Evolutionary conservation across 2,797 vertebrate genomes (phyloP).

Genomic region (Margarornis squamiger): DNA sequence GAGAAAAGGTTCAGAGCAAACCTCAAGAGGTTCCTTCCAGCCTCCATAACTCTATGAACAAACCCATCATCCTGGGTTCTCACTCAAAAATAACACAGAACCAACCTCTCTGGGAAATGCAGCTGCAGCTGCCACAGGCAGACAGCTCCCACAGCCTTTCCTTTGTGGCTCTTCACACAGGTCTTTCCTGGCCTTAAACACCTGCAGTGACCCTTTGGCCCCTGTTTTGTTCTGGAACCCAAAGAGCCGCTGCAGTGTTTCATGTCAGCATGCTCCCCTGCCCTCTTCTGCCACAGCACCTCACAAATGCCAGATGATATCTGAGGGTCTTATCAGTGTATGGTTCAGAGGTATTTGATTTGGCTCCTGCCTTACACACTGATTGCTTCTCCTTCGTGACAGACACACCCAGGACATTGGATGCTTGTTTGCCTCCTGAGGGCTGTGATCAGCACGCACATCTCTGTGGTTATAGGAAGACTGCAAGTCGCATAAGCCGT

Average conservation of each 20-base stretch:
- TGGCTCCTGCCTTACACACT: background rate
- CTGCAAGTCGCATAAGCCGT: background rate
- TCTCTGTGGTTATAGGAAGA: background rate
- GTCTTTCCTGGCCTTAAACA: background rate
- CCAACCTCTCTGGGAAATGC: background rate
- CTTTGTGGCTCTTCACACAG: background rate
- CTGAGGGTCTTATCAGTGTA: background rate
- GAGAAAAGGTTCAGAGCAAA: background rate
- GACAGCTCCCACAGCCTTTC: background rate
- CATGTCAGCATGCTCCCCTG: accelerated
- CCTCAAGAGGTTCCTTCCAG: background rate
- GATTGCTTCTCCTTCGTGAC: background rate
- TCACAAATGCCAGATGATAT: background rate
- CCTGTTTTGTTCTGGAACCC: accelerated
- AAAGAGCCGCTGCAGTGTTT: background rate
- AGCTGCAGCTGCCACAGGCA: background rate
- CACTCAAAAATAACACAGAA: background rate
- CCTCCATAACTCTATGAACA: background rate
- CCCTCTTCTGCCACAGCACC: background rate
- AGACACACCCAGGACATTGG: background rate
- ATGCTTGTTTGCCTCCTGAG: background rate
- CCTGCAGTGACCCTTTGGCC: background rate
- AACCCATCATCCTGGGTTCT: background rate
- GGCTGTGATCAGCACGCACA: background rate
- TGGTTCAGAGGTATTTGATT: background rate